A percentile compares a stretch with the other conserved stretches of the same genome.
Evolutionary conservation across 2,797 vertebrate species (phyloP).

Genomic region (Antrozous pallidus): DNA sequence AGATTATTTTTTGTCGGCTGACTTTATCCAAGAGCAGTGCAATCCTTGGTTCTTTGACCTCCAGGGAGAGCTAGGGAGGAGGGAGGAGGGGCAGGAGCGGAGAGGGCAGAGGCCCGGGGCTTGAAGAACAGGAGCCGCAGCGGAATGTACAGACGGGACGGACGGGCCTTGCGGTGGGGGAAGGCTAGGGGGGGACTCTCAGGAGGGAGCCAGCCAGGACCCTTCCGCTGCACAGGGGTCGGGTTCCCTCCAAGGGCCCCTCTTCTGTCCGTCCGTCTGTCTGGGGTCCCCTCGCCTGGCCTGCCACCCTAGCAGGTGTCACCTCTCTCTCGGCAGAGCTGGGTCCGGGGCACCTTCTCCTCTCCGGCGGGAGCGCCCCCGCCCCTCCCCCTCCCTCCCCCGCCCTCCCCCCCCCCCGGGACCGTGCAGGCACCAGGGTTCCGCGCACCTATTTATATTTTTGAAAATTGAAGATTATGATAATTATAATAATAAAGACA

Average conservation of each 20-base stretch:
- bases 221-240: background rate
- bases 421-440: conserved; percentile 90
- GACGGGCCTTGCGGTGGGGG: too few species aligned
- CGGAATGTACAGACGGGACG: conserved; percentile 54
- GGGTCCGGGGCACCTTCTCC: conserved; percentile 52
- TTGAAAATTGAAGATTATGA: conserved; percentile 82
- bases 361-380: background rate
- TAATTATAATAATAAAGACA: conserved; percentile 83
- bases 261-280: background rate
- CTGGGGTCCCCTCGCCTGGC: background rate
- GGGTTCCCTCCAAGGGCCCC: conserved; percentile 1
- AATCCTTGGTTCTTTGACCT: conserved; percentile 84
- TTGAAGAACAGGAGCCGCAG: background rate
- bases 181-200: background rate
- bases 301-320: conserved; percentile 21
- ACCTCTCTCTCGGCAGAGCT: conserved; percentile 60
- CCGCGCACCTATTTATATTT: conserved; percentile 87
- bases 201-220: background rate
- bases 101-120: background rate
- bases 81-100: background rate
- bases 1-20: conserved; percentile 83
- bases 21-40: conserved; percentile 83
- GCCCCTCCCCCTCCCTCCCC: conserved; percentile 50
- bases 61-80: conserved; percentile 76
- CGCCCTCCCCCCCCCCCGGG: conserved; percentile 62